A percentile compares a stretch with the other conserved stretches of the same genome.
phyloP scores from a whole-genome alignment of 2,113 vertebrate species.

The Jacana jacana region DNA sequence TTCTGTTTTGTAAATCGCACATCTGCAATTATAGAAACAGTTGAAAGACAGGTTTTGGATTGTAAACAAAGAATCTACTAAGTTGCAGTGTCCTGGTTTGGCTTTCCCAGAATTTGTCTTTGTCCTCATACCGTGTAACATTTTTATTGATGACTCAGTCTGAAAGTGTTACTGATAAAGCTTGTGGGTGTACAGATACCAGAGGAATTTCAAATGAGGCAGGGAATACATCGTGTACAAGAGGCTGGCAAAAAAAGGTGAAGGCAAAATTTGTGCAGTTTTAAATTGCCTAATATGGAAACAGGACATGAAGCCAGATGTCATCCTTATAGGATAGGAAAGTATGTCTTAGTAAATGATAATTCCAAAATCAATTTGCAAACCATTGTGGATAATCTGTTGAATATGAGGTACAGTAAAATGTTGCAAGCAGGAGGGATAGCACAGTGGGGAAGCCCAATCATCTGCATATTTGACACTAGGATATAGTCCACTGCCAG shows the following conservation, averaged over 20 bases:
- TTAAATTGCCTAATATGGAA: neutral
- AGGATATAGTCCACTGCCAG: neutral
- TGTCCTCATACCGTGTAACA: neutral
- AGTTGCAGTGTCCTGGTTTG: constrained; percentile 12
- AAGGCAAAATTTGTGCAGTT: neutral
- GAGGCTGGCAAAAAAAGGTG: neutral
- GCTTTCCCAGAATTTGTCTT: neutral
- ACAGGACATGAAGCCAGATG: neutral
- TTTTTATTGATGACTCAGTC: constrained; percentile 38
- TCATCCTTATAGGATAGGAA: neutral
- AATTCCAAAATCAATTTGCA: constrained; percentile 14
- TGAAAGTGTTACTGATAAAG: neutral
- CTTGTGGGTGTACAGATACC: neutral
- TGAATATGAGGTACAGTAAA: neutral
- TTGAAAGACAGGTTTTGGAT: neutral
- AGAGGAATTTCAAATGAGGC: neutral
- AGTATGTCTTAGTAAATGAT: neutral
- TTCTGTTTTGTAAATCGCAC: neutral
- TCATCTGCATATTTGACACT: neutral
- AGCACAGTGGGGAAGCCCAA: neutral
- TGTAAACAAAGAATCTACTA: neutral
- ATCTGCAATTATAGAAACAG: neutral
- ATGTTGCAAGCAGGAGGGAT: neutral
- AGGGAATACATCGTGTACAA: neutral
- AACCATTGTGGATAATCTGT: neutral